These are phyloP conservation scores for Nyctalus aviator DNA, from an alignment of 2,797 vertebrate genomes.

Conservation along the genomic window DNA sequence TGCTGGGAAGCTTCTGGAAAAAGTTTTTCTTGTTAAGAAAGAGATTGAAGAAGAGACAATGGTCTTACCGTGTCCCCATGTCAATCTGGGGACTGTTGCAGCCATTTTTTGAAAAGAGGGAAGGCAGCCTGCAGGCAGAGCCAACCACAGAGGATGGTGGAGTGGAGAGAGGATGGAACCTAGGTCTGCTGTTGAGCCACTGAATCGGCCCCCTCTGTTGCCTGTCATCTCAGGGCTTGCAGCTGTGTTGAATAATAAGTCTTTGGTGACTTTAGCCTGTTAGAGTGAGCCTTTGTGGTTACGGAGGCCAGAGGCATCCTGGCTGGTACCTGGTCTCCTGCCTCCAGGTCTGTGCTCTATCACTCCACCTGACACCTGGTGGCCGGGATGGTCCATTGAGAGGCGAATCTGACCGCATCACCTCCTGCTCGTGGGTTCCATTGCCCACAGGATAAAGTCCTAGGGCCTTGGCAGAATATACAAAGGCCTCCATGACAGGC, in stretches of 20 bases:
- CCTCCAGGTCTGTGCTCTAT: not conserved
- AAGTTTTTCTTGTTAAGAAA: slow-evolving; percentile 25
- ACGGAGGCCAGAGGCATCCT: slow-evolving; percentile 13
- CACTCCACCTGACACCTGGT: not conserved
- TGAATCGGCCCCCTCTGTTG: not conserved
- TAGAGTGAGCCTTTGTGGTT: slow-evolving; percentile 31
- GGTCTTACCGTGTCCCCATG: not conserved
- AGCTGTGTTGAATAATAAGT: not conserved
- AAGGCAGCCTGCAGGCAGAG: not conserved
- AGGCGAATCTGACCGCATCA: not conserved
- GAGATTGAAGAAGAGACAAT: not conserved
- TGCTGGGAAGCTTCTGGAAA: slow-evolving; percentile 9
- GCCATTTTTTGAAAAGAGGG: not conserved
- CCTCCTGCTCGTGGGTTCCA: not conserved
- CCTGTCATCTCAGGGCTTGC: not conserved
- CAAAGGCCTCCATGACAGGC: not conserved
- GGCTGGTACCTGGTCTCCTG: not conserved
- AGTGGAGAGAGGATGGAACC: not conserved
- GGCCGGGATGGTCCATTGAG: not conserved
- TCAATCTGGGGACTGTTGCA: not conserved
- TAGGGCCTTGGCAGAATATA: not conserved
- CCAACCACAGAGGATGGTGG: not conserved
- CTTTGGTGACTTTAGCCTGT: not conserved
- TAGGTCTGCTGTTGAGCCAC: not conserved
- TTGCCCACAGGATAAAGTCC: slow-evolving; percentile 20